These are phyloP conservation scores for Cotesia chilonis DNA, from an alignment of 1,140 invertebrate species.

Conservation along the genomic window DNA sequence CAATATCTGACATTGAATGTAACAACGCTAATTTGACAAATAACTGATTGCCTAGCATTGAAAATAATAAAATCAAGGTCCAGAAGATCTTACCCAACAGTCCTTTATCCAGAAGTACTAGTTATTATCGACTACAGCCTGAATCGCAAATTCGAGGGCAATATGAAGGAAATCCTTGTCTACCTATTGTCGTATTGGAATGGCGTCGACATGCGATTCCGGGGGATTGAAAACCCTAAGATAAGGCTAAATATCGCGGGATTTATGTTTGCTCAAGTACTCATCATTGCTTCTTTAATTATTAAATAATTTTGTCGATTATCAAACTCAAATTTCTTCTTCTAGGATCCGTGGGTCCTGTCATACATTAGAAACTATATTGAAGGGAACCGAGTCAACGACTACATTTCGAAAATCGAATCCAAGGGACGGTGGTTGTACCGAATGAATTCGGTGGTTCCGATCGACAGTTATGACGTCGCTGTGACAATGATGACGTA, in stretches of 20 bases:
- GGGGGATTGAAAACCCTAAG: conserved; percentile 40
- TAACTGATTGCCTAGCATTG: neutral
- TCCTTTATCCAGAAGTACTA: conserved; percentile 34
- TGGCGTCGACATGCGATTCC: conserved; percentile 45
- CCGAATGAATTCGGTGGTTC: neutral
- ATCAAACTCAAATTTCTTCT: too few species aligned
- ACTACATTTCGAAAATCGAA: too few species aligned
- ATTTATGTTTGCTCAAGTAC: conserved; percentile 41
- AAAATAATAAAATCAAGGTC: neutral
- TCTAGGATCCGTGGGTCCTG: too few species aligned
- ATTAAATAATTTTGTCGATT: neutral
- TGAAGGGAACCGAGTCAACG: too few species aligned
- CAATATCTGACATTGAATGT: too few species aligned
- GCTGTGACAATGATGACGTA: conserved; percentile 26
- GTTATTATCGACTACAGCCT: conserved; percentile 28
- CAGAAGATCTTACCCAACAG: conserved; percentile 2
- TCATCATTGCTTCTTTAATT: conserved; percentile 9
- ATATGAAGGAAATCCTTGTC: conserved; percentile 22
- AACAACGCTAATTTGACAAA: neutral
- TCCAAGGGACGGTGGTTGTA: neutral
- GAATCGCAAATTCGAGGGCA: conserved; percentile 27
- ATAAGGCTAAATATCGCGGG: conserved; percentile 44
- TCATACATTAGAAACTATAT: too few species aligned
- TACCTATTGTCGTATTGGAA: conserved; percentile 46
- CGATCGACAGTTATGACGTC: neutral